phyloP scores from a whole-genome alignment of 2,113 vertebrate genomes.

The Bujurquina vittata region DNA sequence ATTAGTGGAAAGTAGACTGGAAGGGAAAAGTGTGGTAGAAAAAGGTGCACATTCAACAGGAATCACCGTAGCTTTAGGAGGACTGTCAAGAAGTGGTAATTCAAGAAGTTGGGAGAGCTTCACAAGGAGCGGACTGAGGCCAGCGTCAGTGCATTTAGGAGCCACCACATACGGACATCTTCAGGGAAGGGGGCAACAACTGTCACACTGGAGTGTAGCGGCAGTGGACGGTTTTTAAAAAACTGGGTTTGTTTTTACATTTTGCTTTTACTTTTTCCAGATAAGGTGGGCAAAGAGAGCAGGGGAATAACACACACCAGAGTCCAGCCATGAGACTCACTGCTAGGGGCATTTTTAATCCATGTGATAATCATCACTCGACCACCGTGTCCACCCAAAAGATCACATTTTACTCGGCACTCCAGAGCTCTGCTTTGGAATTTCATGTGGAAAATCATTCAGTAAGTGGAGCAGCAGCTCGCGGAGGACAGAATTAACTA shows the following conservation, averaged over 20 bases:
- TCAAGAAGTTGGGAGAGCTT: not conserved
- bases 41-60: not conserved
- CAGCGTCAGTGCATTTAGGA: not conserved
- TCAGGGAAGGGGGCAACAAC: not conserved
- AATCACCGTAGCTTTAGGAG: not conserved
- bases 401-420: not conserved
- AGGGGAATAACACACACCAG: not conserved
- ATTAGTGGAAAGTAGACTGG: not conserved
- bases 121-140: not conserved
- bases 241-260: not conserved
- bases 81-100: not conserved
- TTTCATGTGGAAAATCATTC: constrained; percentile 15
- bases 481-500: constrained; percentile 9
- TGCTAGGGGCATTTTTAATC: not conserved
- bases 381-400: not conserved
- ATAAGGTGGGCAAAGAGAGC: not conserved
- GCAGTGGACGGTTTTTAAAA: not conserved
- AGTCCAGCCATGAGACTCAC: not conserved
- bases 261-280: not conserved
- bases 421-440: constrained; percentile 13
- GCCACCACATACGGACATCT: not conserved
- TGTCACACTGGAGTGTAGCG: not conserved
- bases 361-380: not conserved
- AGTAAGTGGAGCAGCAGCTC: not conserved
- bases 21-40: not conserved